phyloP scores from a whole-genome alignment of 2,113 vertebrate genomes.

The Otolemur garnettii region DNA sequence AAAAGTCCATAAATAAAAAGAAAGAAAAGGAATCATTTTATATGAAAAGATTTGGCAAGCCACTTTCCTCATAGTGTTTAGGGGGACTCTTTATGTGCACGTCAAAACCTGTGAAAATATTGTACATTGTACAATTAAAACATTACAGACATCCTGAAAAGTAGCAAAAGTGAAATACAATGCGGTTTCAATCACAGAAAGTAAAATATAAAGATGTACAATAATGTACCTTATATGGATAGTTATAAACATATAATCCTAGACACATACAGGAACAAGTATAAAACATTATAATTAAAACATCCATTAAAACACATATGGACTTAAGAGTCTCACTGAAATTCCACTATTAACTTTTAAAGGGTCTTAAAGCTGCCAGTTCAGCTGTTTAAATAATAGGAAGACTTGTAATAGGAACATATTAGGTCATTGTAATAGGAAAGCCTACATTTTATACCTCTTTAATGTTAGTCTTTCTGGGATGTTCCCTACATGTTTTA shows the following conservation, averaged over 20 bases:
- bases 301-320: slow-evolving; percentile 78
- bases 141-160: slow-evolving; percentile 67
- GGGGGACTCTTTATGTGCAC: slow-evolving; percentile 44
- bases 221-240: slow-evolving; percentile 68
- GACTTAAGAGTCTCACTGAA: slow-evolving; percentile 73
- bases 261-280: slow-evolving; percentile 64
- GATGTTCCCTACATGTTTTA: slow-evolving; percentile 36
- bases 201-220: slow-evolving; percentile 71
- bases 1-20: not conserved
- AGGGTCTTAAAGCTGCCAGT: slow-evolving; percentile 68
- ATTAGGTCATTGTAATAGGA: slow-evolving; percentile 78
- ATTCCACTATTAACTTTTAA: slow-evolving; percentile 81
- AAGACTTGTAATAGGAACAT: slow-evolving; percentile 77
- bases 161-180: slow-evolving; percentile 71
- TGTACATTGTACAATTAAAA: slow-evolving; percentile 68
- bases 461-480: slow-evolving; percentile 71
- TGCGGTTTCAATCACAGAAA: slow-evolving; percentile 69
- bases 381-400: slow-evolving; percentile 85
- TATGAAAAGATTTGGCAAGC: slow-evolving; percentile 62
- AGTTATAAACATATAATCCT: slow-evolving; percentile 74
- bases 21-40: slow-evolving; percentile 31
- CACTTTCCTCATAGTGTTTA: slow-evolving; percentile 33
- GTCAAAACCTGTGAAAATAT: slow-evolving; percentile 78
- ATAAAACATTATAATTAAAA: slow-evolving; percentile 81
- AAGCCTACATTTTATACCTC: slow-evolving; percentile 64